Base-by-base conservation (phyloP, 1,140 invertebrate genomes). In the Colletes latitarsis region DNA sequence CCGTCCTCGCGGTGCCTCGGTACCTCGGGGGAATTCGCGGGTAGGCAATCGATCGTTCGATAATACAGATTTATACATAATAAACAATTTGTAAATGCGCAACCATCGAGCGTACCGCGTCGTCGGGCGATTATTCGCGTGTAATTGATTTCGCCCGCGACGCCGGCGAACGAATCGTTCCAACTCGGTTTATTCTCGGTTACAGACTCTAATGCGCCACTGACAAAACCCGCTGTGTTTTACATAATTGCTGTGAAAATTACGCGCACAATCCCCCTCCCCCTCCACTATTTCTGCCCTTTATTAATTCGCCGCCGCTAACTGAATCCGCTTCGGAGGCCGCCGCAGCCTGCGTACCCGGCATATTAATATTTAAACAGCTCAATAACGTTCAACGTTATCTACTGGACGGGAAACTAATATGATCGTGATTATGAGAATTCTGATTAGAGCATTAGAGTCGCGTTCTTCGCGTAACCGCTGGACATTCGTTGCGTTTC, bases 181-280 rank as follows among this genome's bases (percentile, higher is more conserved):
- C 5, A 41, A 0, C 43, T 4, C 12, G 67, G 49, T 73, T 79
- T 53, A 79, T 73, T 77, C 57, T 41, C 14, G 21, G 74, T 43
- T 49, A 58, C 49, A 41, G 30, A 17, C 52, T 17, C 5, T 46
- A 10, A 39, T 9, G 12, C 21, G 41, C 43, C 41, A 17, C 43
- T 8, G 17, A 67, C 53, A 57, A 79, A 79, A 66, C 71, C 39
- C 17, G n/a, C 12, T 46, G 53, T 39, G 78, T 80, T 80, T 80
- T 80, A 75, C 78, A 80, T 80, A 80, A 80, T 80, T 75, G 72
- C 78, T 43, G 17, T 64, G 71, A 67, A 67, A 79, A 75, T 80
- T 66, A 66, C 55, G 43, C 71, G 46, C 62, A 12, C 21, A 53
- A 80, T 80, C 75, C 75, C 2, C 30, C 30, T 2, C 30, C 63